Evolutionary conservation across 2,888 invertebrate species (phyloP).

Genomic region (Erynnis tages): DNA sequence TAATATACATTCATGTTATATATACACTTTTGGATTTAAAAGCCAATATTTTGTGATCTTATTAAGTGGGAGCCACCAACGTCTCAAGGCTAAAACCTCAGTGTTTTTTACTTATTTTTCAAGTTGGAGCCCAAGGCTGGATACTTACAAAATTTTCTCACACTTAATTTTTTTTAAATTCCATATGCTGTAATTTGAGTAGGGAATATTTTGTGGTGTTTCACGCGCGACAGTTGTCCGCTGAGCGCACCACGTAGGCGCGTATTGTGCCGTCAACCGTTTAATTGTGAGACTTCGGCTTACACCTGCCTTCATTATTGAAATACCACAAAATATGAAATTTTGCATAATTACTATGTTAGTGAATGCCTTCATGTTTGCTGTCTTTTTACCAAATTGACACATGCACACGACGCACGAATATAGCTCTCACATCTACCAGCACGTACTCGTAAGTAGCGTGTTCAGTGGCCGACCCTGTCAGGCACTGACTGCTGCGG

Average conservation of each 20-base stretch:
- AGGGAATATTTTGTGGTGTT: conserved; percentile 19
- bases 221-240: conserved; percentile 21
- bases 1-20: no score
- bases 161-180: conserved; percentile 10
- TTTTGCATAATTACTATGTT: background rate
- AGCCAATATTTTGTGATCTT: background rate
- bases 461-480: no score
- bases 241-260: no score
- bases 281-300: conserved; percentile 17
- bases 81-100: no score
- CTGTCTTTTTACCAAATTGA: no score
- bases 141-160: conserved; percentile 12
- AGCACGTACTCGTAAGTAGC: no score
- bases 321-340: conserved; percentile 9
- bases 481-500: no score
- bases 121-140: no score
- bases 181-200: conserved; percentile 15
- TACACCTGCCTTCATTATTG: conserved; percentile 13
- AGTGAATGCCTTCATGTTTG: background rate
- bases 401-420: no score
- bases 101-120: no score
- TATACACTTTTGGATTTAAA: no score
- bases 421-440: background rate
- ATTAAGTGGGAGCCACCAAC: no score
- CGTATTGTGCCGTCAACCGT: conserved; percentile 14